A percentile compares a stretch with the other conserved stretches of the same genome.
Conservation (phyloP, 1,140 invertebrate species). For the Eriosoma lanigerum region DNA sequence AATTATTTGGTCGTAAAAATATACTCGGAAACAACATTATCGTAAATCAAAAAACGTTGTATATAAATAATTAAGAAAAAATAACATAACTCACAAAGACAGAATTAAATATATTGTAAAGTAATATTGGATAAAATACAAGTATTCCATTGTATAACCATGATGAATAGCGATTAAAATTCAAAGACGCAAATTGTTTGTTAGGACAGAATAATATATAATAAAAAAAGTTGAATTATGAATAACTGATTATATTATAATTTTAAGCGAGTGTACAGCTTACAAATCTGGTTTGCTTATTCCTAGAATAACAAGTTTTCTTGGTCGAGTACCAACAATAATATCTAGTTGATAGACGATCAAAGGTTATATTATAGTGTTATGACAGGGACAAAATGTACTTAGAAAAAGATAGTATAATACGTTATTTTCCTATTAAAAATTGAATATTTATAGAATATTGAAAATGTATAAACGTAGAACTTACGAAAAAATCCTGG, state of each 20-base stretch:
- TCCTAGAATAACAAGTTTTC: background rate
- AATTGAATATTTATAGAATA: background rate
- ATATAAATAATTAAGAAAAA: no score
- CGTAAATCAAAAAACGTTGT: no score
- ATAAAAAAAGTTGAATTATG: background rate
- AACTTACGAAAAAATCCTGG: background rate
- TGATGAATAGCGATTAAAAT: background rate
- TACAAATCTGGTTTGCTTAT: slow-evolving; percentile 13
- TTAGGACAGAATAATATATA: slow-evolving; percentile 24
- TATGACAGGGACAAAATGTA: background rate
- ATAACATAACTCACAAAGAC: no score
- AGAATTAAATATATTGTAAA: no score
- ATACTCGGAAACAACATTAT: no score
- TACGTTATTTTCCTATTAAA: background rate
- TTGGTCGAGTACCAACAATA: slow-evolving; percentile 27
- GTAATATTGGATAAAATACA: no score
- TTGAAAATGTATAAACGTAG: background rate
- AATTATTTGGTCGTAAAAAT: no score
- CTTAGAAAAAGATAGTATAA: background rate
- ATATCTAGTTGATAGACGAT: background rate
- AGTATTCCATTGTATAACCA: background rate
- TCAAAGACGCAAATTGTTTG: background rate
- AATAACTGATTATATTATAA: slow-evolving; percentile 10
- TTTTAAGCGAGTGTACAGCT: background rate
- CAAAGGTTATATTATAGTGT: slow-evolving; percentile 5